Percentiles rank a stretch among this genome's conserved stretches.
Evolutionary conservation across 92 coral and sea anemone species (phyloP).

Genomic region (Plumapathes pennacea): DNA sequence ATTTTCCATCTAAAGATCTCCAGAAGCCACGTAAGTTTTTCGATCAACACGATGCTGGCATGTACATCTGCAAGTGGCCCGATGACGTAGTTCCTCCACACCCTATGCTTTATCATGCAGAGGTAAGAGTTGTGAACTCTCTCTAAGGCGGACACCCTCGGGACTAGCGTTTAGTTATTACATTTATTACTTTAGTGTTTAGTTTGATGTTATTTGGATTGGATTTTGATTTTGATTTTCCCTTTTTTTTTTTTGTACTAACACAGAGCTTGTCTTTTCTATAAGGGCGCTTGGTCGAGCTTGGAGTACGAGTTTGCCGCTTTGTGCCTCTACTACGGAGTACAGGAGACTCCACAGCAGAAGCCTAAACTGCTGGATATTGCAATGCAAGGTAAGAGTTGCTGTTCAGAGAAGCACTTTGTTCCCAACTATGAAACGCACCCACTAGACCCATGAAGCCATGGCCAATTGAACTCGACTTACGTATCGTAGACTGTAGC

Average conservation of each 20-base stretch:
- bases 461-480: too few relatives aligned
- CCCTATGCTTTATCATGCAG: constrained; percentile 66
- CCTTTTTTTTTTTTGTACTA: neutral
- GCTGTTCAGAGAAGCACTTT: neutral
- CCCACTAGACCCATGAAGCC: too few relatives aligned
- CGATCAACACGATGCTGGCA: constrained; percentile 85
- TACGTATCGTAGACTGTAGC: too few relatives aligned
- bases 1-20: constrained; percentile 39
- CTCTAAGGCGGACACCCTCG: too few relatives aligned
- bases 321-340: constrained; percentile 66
- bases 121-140: too few relatives aligned
- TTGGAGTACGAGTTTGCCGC: constrained; percentile 84
- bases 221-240: neutral
- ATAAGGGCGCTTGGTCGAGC: constrained; percentile 93
- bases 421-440: too few relatives aligned
- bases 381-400: constrained; percentile 52
- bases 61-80: constrained; percentile 69
- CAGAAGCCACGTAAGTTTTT: constrained; percentile 77
- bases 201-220: too few relatives aligned
- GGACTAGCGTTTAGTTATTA: too few relatives aligned
- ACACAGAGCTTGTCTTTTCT: neutral
- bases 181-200: too few relatives aligned
- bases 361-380: constrained; percentile 44
- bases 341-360: constrained; percentile 41
- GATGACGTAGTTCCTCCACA: constrained; percentile 32